A percentile compares a stretch with the other conserved stretches of the same genome.
Conservation (phyloP, 2,797 vertebrate genomes). For the Darevskia nairensis region DNA sequence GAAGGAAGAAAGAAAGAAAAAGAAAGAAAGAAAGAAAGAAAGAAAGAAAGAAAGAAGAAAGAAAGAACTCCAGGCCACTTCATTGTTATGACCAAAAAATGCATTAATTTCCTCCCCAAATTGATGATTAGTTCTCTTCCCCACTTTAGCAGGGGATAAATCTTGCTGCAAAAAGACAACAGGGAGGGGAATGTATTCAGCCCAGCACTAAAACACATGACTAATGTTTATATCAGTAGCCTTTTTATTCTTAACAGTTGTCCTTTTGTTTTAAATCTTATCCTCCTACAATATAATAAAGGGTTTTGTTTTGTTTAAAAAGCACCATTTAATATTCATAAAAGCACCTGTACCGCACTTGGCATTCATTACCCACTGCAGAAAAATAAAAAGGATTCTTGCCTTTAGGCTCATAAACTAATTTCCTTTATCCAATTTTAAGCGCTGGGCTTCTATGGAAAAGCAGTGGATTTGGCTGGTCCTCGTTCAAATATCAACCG, state of each 20-base stretch:
- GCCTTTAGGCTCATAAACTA: constrained; percentile 1
- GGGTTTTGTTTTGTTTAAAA: too few species aligned
- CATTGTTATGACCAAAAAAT: neutral
- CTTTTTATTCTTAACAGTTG: neutral
- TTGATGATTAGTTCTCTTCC: neutral
- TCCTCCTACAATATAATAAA: neutral
- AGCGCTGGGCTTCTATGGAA: neutral
- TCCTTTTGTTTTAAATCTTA: neutral
- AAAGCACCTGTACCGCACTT: neutral
- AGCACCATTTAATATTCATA: constrained; percentile 1
- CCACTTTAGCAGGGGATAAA: neutral
- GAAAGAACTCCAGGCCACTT: neutral
- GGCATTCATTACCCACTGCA: neutral
- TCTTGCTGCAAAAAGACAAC: neutral
- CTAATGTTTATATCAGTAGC: neutral
- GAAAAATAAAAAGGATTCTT: neutral
- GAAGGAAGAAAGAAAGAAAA: too few species aligned
- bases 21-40: too few species aligned
- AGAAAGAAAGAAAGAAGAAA: neutral
- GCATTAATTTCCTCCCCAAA: neutral
- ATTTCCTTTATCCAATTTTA: neutral
- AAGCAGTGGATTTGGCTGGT: neutral
- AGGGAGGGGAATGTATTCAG: too few species aligned
- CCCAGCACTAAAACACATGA: neutral
- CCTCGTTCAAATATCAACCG: neutral